Evolutionary conservation across 2,113 vertebrate species (phyloP).

Genomic region (Lethenteron reissneri): DNA sequence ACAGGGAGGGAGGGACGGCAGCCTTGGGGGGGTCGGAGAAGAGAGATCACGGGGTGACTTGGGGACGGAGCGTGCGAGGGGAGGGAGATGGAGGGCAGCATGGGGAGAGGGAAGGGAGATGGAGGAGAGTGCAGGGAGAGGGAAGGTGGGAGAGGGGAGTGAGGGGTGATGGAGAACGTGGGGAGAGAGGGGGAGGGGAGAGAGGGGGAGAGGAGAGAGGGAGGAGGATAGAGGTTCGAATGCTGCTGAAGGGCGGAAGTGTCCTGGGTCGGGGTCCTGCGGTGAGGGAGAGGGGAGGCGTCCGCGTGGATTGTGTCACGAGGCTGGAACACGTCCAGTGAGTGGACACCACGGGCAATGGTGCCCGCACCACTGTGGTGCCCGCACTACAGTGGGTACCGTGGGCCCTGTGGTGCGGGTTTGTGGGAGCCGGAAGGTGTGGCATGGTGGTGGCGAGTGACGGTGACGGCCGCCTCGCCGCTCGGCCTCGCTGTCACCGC

Average conservation of each 20-base stretch:
- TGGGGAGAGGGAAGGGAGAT: not conserved
- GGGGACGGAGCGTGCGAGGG: not conserved
- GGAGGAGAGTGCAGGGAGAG: not conserved
- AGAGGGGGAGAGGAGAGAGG: not conserved
- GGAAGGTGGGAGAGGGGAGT: not conserved
- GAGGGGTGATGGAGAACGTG: not conserved
- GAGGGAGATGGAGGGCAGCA: not conserved
- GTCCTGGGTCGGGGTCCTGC: too few species aligned
- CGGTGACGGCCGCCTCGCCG: too few species aligned
- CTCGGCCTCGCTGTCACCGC: too few species aligned
- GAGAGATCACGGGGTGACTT: not conserved
- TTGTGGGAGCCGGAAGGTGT: too few species aligned
- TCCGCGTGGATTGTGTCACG: too few species aligned
- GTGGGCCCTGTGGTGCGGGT: too few species aligned
- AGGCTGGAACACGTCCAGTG: too few species aligned
- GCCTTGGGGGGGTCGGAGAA: not conserved
- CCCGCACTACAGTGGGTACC: too few species aligned
- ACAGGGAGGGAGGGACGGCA: not conserved
- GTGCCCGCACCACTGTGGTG: too few species aligned
- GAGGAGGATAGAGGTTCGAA: not conserved
- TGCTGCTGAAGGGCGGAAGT: not conserved
- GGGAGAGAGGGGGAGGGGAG: not conserved
- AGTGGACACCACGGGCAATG: too few species aligned
- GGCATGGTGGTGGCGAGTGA: too few species aligned
- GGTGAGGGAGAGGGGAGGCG: too few species aligned